Evolutionary conservation across 2,888 invertebrate genomes (phyloP), one percentile per base, ranked within the genome.

Genomic region (Cryptus armator): DNA sequence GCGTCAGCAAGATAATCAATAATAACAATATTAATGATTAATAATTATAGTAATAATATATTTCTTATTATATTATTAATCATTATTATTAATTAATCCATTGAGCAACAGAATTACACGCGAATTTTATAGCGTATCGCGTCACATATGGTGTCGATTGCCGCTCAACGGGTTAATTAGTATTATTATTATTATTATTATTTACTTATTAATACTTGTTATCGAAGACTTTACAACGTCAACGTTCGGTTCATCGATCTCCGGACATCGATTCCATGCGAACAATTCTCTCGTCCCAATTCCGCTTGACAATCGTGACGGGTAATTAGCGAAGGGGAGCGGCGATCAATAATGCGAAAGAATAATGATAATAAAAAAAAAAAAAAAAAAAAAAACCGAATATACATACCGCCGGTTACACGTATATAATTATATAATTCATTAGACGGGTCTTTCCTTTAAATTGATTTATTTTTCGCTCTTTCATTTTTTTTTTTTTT

Each of bases 361-460:
- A 43, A 24, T 12, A 44, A 44, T 10, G 51, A 16, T 10, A 51
- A 68, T 53, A 32, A 68, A 81, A 62, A 67, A 59, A 78, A 43
- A 19, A 32, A 68, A 81, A 62, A 67, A 59, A 78, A 43, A 19
- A 66, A 68, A 48, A 46, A 29, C 7, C 7, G 3, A 67, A 64
- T 24, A 29, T 19, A 24, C 53, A 37, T 70, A 37, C 12, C 43
- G 37, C 59, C 6, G 75, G 75, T 70, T 76, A 71, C 67, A 32
- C 37, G 83, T 82, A 84, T 79, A 85, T 79, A 81, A 84, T 24
- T 86, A 83, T 86, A 83, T 74, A 86, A 87, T 84, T 70, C 79
- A 70, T 85, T 83, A 83, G 84, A 86, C 86, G 84, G 51, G 24
- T 19, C 86, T 87, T 83, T 82, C 74, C 86, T 83, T 80, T 53